These are phyloP conservation scores for Arizona elegans DNA, from an alignment of 2,113 vertebrate genomes.

Conservation along the genomic window DNA sequence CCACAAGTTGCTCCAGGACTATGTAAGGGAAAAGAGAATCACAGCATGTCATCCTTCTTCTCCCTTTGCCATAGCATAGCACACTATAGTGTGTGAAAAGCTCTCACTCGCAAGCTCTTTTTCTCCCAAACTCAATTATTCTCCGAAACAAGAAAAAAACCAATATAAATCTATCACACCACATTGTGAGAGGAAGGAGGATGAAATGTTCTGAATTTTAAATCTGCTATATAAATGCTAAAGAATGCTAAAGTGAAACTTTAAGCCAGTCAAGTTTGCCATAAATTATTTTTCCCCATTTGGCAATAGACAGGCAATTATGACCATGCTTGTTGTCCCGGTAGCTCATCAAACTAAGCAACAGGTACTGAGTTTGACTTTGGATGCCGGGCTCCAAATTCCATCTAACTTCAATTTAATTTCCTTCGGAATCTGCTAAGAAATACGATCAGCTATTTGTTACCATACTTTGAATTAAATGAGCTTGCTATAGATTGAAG, in stretches of 20 bases:
- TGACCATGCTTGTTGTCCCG: not conserved
- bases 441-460: constrained; percentile 32
- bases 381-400: not conserved
- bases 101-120: not conserved
- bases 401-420: constrained; percentile 7
- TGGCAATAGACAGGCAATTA: constrained; percentile 5
- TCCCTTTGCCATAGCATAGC: not conserved
- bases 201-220: not conserved
- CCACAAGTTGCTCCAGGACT: too few relatives aligned
- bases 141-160: not conserved
- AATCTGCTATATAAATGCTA: constrained; percentile 24
- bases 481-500: constrained; percentile 38
- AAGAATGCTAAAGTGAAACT: not conserved
- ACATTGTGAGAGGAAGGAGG: not conserved
- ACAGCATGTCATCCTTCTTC: too few relatives aligned
- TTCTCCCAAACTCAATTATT: not conserved
- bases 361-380: not conserved
- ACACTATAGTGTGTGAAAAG: not conserved
- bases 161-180: not conserved
- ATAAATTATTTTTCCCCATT: constrained; percentile 19
- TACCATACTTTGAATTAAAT: constrained; percentile 38
- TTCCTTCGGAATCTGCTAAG: constrained; percentile 6
- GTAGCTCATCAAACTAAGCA: not conserved
- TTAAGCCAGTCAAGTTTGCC: not conserved
- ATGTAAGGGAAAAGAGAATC: not conserved